Percentiles rank a stretch among this genome's conserved stretches.
Conservation (phyloP, 2,888 invertebrate genomes). For the Helleia helle region DNA sequence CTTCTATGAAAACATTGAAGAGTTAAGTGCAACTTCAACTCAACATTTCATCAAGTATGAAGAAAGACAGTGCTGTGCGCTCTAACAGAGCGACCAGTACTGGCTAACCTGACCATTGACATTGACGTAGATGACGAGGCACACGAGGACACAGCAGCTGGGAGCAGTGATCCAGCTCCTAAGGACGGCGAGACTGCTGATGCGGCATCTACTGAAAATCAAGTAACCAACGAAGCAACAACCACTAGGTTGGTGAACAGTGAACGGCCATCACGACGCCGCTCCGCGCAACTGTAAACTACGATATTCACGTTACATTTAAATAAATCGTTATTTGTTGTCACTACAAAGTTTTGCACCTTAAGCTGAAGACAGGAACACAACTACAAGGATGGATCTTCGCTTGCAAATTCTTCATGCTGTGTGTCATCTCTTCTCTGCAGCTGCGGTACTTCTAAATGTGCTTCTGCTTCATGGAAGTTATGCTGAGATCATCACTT, state of each 20-base stretch:
- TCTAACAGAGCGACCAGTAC: slow-evolving; percentile 57
- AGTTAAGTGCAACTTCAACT: not conserved
- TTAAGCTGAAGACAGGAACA: slow-evolving; percentile 14
- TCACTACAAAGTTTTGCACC: slow-evolving; percentile 74
- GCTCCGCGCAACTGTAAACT: slow-evolving; percentile 53
- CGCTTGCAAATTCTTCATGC: not conserved
- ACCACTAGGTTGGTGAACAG: slow-evolving; percentile 70
- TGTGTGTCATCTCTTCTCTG: not conserved
- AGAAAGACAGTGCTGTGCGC: slow-evolving; percentile 54
- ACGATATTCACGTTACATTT: slow-evolving; percentile 42
- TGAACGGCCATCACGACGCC: slow-evolving; percentile 56
- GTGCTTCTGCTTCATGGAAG: not conserved
- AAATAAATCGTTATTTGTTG: slow-evolving; percentile 44
- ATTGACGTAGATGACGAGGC: slow-evolving; percentile 65
- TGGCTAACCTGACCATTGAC: slow-evolving; percentile 46
- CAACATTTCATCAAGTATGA: slow-evolving; percentile 17
- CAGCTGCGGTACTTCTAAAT: not conserved
- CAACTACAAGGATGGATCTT: not conserved
- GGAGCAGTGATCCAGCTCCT: slow-evolving; percentile 37
- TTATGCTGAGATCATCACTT: not conserved
- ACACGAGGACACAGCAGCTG: slow-evolving; percentile 37
- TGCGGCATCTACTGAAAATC: slow-evolving; percentile 40
- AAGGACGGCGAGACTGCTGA: slow-evolving; percentile 36
- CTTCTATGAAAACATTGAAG: slow-evolving; percentile 1
- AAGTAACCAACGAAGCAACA: slow-evolving; percentile 56